Evolutionary conservation across 2,888 invertebrate genomes (phyloP), one percentile per base, ranked within the genome.

Genomic region (Nephrocerus scutellatus): DNA sequence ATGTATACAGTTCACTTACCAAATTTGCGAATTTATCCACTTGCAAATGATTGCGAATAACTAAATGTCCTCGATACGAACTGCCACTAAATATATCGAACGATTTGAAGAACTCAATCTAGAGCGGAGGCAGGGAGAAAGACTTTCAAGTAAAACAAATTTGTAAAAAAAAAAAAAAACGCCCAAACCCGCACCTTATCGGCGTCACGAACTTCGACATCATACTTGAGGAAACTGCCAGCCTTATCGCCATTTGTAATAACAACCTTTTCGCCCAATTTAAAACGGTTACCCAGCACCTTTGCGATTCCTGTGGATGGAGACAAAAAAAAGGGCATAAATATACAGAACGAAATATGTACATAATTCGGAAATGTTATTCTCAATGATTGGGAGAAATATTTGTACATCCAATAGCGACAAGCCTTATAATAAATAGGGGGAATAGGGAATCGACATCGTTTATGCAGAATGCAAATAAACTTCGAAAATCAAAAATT

Each of bases 1-100:
- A 22, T 22, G 8, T 22, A 22, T 22, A 22, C 8, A 22, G 23
- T 22, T 22, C 10, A 55, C 63, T 54, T 55, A 68, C 68, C 58
- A 69, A 52, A 56, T 69, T 69, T 49, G 59, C 60, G 42, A 56
- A 57, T 52, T 69, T 69, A 48, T 68, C 67, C 41, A 57, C 48
- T 59, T 69, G 68, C 34, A 67, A 51, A 52, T 69, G 66, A 62
- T 69, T 67, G 44, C 64, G 61, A 38, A 69, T 50, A 43, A 68
- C 57, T 43, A 69, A 53, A 49, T 60, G 57, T 32, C 54, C 66
- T 30, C 52, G 55, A 53, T 66, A 66, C 33, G 56, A 57, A 36
- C 59, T 54, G 33, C 66, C 68, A 51, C 65, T 66, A 48, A 68
- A 68, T 53, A 63, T 62, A 47, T 68, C 67, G 52, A 59, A 54